A percentile compares a stretch with the other conserved stretches of the same genome.
These are phyloP conservation scores for Mungos mungo DNA, from an alignment of 2,113 vertebrate species.

Conservation along the genomic window DNA sequence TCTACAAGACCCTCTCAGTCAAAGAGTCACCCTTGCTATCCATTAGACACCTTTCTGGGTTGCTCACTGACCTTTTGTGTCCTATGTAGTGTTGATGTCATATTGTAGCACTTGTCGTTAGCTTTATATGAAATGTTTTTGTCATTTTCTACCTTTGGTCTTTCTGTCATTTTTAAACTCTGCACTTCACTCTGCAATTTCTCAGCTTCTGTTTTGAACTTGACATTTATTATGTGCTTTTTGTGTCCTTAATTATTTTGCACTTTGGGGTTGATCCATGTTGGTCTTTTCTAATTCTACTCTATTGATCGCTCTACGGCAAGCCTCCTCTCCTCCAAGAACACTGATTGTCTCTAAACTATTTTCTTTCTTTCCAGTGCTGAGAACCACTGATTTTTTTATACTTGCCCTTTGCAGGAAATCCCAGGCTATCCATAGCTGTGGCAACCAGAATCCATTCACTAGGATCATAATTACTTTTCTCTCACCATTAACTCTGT, in stretches of 20 bases:
- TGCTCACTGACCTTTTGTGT: constrained; percentile 40
- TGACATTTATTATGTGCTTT: constrained; percentile 42
- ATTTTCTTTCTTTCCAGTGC: not conserved
- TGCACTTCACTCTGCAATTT: constrained; percentile 37
- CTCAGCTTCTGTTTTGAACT: constrained; percentile 33
- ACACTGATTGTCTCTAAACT: constrained; percentile 34
- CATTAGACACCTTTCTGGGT: constrained; percentile 64
- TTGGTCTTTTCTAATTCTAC: constrained; percentile 35
- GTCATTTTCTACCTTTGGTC: constrained; percentile 55
- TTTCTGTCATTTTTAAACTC: constrained; percentile 56
- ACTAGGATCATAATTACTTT: not conserved
- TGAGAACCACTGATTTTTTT: constrained; percentile 9
- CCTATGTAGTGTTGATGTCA: not conserved
- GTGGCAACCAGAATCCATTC: not conserved
- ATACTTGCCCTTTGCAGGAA: constrained; percentile 18
- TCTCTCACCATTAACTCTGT: not conserved
- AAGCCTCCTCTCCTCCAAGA: not conserved
- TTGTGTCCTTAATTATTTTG: constrained; percentile 55
- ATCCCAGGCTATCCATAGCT: not conserved
- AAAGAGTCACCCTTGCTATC: not conserved
- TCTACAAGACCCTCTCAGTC: not conserved
- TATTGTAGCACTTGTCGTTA: not conserved
- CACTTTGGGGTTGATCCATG: constrained; percentile 3
- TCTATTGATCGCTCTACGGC: not conserved
- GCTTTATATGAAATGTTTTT: constrained; percentile 47